Evolutionary conservation across 2,113 vertebrate genomes (phyloP), one percentile per base, ranked within the genome.

Genomic region (Corythoichthys intestinalis): DNA sequence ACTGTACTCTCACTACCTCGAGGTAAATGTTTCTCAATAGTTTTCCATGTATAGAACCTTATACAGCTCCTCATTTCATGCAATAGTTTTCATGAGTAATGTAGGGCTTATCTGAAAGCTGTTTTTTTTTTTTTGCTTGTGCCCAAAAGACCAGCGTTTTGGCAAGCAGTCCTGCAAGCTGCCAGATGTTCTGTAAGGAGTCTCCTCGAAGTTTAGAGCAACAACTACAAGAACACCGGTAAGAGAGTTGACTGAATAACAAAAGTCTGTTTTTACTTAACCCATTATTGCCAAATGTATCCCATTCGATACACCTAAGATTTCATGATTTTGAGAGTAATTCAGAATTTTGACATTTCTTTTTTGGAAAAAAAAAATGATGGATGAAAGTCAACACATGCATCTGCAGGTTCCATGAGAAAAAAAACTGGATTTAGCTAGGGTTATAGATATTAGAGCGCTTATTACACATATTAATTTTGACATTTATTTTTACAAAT

Each of bases 181-280:
- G 96, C 82, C 96, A 95, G 78, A 91, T 97, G 14, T 98, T 95
- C 81, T 96, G 95, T 90, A 96, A 98, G 88, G 96, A 98, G 66
- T 67, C 90, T 8, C 96, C 95, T 6, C 93, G 96, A 81, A 98
- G 94, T 85, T 93, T 99, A 81, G 97, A 98, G 61, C 96, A 99
- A 87, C 97, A 98, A 87, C 90, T 99, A 44, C 96, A 98, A 86
- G 96, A 98, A 71, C 96, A 98, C 91, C 96, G 97, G 97, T 98
- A 89, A 88, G 61, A 44, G 9, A 44, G 41, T 44, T 44, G 41
- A 44, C 3, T 44, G 9, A 44, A 0, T 8, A 8, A 8, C 41
- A 44, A 44, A 8, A 44, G 9, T 44, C 41, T 8, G 41, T 4
- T 44, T 44, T 28, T 28, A 28, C 20, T 28, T 28, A 28, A 28